A percentile compares a stretch with the other conserved stretches of the same genome.
Conservation (phyloP, 2,797 vertebrate genomes). For the Dicrostonyx torquatus region DNA sequence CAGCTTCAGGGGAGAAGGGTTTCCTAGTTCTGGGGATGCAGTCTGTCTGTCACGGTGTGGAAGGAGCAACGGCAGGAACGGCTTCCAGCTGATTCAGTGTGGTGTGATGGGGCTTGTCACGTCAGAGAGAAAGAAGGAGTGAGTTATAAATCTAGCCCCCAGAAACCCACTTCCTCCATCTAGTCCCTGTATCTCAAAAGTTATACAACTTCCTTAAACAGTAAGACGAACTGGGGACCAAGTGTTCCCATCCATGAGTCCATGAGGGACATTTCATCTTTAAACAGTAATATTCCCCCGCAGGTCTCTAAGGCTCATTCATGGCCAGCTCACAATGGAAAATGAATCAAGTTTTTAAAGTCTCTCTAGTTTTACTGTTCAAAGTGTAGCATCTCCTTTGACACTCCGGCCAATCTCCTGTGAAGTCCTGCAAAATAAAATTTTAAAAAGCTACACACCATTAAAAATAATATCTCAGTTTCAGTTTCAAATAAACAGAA, state of each 20-base stretch:
- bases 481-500: neutral
- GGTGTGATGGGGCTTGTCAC: neutral
- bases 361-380: neutral
- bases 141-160: neutral
- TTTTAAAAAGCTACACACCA: neutral
- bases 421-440: neutral
- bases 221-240: neutral
- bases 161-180: neutral
- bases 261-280: neutral
- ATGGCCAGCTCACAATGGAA: neutral
- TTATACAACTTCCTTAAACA: neutral
- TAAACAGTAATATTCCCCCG: neutral
- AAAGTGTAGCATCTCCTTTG: neutral
- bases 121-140: neutral
- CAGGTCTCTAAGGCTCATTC: neutral
- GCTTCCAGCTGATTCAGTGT: neutral
- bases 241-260: neutral
- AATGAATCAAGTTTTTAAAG: neutral
- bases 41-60: neutral
- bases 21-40: neutral
- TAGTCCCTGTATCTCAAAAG: neutral
- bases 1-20: neutral
- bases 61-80: too few relatives aligned
- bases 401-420: neutral
- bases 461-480: neutral